Percentiles rank a stretch among this genome's conserved stretches.
These are phyloP conservation scores for Elysia crispata DNA, from an alignment of 2,888 invertebrate species.

Conservation along the genomic window DNA sequence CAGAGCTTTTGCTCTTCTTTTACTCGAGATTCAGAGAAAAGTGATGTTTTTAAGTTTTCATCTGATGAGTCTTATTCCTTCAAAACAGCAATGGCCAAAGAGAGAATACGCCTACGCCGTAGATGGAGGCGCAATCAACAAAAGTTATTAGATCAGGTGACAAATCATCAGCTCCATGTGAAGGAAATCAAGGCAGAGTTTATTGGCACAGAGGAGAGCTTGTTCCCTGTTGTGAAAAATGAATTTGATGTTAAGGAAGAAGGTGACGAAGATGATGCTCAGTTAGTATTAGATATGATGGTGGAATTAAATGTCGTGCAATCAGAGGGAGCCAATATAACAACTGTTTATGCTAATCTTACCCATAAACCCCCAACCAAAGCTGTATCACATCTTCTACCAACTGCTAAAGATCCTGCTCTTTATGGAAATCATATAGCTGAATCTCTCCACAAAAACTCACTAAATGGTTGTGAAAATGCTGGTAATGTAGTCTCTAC, in stretches of 20 bases:
- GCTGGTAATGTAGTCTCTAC: no score
- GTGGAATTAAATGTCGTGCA: slow-evolving; percentile 40
- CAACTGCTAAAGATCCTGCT: no score
- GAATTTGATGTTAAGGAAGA: slow-evolving; percentile 3
- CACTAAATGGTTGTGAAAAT: no score
- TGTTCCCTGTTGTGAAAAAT: no score
- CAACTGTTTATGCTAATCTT: slow-evolving; percentile 40
- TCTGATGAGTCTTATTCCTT: slow-evolving; percentile 42
- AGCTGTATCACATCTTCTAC: neutral
- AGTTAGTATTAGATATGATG: slow-evolving; percentile 24
- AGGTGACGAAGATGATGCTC: neutral
- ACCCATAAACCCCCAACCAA: slow-evolving; percentile 10
- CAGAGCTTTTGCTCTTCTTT: slow-evolving; percentile 44
- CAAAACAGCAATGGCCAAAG: slow-evolving; percentile 47
- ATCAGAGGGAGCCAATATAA: slow-evolving; percentile 34
- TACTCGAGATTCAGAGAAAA: slow-evolving; percentile 47
- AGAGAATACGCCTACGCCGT: slow-evolving; percentile 38
- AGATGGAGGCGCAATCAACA: slow-evolving; percentile 22
- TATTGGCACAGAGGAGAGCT: no score
- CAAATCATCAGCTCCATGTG: neutral
- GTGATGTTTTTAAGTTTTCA: slow-evolving; percentile 44
- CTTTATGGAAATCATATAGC: no score
- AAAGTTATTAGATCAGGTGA: neutral
- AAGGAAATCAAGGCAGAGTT: neutral
- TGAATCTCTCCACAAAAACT: no score